Evolutionary conservation across 1,140 invertebrate genomes (phyloP).

Genomic region (Lepidurus arcticus): DNA sequence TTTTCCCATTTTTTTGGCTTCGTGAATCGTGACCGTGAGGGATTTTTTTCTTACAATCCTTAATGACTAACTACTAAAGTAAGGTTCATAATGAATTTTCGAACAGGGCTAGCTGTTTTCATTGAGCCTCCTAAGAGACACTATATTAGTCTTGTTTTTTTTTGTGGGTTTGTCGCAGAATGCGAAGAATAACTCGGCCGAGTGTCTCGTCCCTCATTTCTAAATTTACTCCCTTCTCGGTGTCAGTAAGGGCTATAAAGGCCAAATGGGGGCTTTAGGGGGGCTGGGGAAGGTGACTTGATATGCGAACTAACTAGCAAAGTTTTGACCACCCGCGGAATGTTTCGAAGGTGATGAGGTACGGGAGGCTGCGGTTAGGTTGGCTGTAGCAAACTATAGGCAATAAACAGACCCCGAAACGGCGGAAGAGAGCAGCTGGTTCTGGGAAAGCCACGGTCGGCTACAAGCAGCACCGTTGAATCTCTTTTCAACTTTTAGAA

Average conservation of each 20-base stretch:
- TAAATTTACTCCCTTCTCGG: neutral
- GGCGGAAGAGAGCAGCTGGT: neutral
- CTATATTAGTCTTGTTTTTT: slow-evolving; percentile 6
- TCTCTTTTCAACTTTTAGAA: too few species aligned
- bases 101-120: neutral
- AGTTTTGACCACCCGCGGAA: slow-evolving; percentile 5
- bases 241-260: neutral
- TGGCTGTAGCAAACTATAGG: neutral
- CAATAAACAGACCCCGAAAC: neutral
- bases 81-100: too few species aligned
- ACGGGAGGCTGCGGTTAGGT: neutral
- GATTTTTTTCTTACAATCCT: too few species aligned
- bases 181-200: neutral
- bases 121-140: neutral
- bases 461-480: too few species aligned
- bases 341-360: neutral
- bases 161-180: neutral
- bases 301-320: neutral
- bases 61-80: too few species aligned
- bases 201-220: neutral
- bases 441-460: too few species aligned
- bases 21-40: too few species aligned
- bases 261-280: neutral
- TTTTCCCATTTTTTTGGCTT: too few species aligned
- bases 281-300: neutral